Base-by-base conservation (phyloP, 2,113 vertebrate genomes). In the Microcebus griseorufus region DNA sequence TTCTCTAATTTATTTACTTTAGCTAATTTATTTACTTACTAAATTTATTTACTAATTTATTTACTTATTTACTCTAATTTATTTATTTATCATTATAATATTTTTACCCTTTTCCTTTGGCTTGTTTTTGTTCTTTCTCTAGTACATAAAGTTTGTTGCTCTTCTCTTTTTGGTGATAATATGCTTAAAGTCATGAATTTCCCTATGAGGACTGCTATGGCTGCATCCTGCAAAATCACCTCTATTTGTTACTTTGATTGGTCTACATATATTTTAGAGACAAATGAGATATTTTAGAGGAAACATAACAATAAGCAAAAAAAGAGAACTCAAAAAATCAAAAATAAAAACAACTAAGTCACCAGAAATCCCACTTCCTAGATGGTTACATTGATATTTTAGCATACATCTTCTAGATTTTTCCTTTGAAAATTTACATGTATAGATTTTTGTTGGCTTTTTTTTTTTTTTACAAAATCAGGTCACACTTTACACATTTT, bases 1-100 rank as follows among this genome's bases (percentile, higher is more conserved):
- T 67, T 72, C 55, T 81, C 92, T 73, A 45, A 88, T 65, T 64
- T 94, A 78, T n/a, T 93, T 69, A 75, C 86, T 62, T 96, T 55
- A 51, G 75, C 62, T 45, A 45, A 45, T 45, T 45, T 45, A 45
- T 45, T 45, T 45, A 45, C 45, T 45, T 45, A 45, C 45, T 45
- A 45, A 45, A 45, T 45, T 45, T 45, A 45, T 45, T 45, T 45
- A 45, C 92, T 73, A 45, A 88, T 65, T 64, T 94, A 78, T n/a
- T 93, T 69, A 75, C 86, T 62, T 96, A 45, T 9, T 45, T 62
- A 51, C 55, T 81, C 89, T 73, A 45, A 88, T 65, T 64, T 94
- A 72, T n/a, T 93, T 69, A 79, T 91, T 79, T 95, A 70, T 83
- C 76, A 42, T 67, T 84, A n/a, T 64, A 32, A 45, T 48, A 39